phyloP scores from a whole-genome alignment of 2,797 vertebrate genomes.

The Manis pentadactyla region DNA sequence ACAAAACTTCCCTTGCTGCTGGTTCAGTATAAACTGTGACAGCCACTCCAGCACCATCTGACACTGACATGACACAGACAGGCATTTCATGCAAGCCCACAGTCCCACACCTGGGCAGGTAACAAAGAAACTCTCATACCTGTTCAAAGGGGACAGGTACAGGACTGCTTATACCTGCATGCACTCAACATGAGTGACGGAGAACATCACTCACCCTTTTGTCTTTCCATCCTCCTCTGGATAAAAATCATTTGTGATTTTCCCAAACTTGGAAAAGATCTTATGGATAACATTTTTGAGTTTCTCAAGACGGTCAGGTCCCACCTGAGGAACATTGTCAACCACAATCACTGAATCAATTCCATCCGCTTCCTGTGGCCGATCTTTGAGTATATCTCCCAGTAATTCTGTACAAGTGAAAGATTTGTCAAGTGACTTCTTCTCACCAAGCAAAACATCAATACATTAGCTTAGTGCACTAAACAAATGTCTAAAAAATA shows the following conservation, averaged over 20 bases:
- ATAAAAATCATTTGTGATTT: constrained; percentile 97
- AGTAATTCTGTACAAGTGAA: constrained; percentile 89
- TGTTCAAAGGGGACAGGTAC: no score
- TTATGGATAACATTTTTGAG: constrained; percentile 98
- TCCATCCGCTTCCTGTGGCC: constrained; percentile 95
- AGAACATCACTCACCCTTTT: constrained; percentile 92
- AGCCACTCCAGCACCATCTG: fast-evolving
- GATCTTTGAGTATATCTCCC: constrained; percentile 93
- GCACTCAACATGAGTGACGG: fast-evolving
- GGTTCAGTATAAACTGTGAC: fast-evolving
- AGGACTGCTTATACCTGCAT: fast-evolving
- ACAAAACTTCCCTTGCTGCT: not conserved
- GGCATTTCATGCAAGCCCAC: not conserved
- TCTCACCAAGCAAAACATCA: not conserved
- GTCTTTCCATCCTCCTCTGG: constrained; percentile 96
- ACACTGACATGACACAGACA: fast-evolving
- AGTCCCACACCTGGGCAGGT: not conserved
- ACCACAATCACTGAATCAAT: constrained; percentile 97
- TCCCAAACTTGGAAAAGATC: constrained; percentile 99
- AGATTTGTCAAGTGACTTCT: not conserved
- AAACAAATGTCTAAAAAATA: not conserved
- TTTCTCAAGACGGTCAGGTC: constrained; percentile 95
- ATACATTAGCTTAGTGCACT: not conserved
- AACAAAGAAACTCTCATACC: no score
- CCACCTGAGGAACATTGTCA: constrained; percentile 97